Conservation (phyloP, 2,888 invertebrate genomes). For the Eupithecia tripunctaria region DNA sequence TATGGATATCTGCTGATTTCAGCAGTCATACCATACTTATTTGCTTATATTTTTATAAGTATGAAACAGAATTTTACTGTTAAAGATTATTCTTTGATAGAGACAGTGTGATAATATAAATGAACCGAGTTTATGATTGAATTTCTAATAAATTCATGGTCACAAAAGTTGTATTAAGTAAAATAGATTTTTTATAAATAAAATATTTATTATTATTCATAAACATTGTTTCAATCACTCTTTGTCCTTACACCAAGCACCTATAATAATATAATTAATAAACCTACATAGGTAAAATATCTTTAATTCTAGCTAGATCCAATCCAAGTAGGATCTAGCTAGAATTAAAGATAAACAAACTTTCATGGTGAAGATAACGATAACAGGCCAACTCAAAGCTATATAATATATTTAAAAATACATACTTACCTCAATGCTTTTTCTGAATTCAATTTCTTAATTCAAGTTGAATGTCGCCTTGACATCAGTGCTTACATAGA, state of each 20-base stretch:
- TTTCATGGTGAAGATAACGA: no score
- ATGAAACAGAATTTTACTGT: conserved; percentile 49
- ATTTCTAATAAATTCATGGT: background rate
- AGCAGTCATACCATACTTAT: conserved; percentile 59
- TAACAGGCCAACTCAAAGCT: no score
- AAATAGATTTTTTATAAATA: background rate
- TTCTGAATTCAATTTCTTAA: no score
- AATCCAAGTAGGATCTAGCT: no score
- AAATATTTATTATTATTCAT: background rate
- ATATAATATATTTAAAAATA: no score
- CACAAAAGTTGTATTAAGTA: background rate
- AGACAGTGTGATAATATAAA: conserved; percentile 87
- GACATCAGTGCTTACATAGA: no score
- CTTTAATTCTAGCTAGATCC: no score
- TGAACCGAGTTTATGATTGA: background rate
- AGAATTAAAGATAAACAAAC: no score
- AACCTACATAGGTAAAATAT: no score
- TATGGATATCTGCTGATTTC: conserved; percentile 60
- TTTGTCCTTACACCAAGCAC: background rate
- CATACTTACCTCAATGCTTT: no score
- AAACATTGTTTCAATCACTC: background rate
- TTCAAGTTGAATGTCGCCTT: no score
- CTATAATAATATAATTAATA: background rate
- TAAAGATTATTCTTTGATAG: conserved; percentile 20
- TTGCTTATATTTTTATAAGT: conserved; percentile 53